Percentiles rank a stretch among this genome's conserved stretches.
phyloP scores from a whole-genome alignment of 2,113 vertebrate genomes.

The Pimephales promelas region DNA sequence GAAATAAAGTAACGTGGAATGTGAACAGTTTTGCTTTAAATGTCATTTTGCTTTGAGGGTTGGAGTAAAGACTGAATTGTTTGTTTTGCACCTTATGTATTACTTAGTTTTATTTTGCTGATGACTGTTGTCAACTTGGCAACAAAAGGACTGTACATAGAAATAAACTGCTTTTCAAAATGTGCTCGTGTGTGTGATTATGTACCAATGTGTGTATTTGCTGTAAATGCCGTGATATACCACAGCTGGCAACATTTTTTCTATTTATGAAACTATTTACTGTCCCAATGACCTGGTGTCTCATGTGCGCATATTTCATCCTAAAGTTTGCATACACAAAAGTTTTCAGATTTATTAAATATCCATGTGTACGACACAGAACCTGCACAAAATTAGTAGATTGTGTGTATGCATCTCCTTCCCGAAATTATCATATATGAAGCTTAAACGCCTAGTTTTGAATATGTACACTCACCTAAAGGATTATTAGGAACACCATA shows the following conservation, averaged over 20 bases:
- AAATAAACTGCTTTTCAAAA: slow-evolving; percentile 50
- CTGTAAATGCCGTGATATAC: neutral
- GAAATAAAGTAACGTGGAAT: slow-evolving; percentile 55
- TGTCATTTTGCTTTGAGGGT: neutral
- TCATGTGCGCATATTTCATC: too few relatives aligned
- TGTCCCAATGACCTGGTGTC: neutral
- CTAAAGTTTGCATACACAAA: too few relatives aligned
- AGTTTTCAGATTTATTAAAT: too few relatives aligned
- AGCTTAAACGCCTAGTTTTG: too few relatives aligned
- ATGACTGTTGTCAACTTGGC: slow-evolving; percentile 73
- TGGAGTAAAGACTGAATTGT: slow-evolving; percentile 54
- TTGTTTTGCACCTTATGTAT: slow-evolving; percentile 77
- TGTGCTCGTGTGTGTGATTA: neutral
- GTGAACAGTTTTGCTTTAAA: slow-evolving; percentile 66
- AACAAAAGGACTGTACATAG: slow-evolving; percentile 69
- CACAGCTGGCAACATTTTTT: neutral
- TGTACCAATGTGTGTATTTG: neutral
- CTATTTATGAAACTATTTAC: neutral
- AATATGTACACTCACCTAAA: too few relatives aligned
- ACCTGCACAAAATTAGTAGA: too few relatives aligned
- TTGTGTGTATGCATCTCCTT: too few relatives aligned
- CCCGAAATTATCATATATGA: too few relatives aligned
- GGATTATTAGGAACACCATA: too few relatives aligned
- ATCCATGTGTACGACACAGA: too few relatives aligned
- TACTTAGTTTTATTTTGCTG: slow-evolving; percentile 65